Evolutionary conservation across 1,140 invertebrate genomes (phyloP).

Genomic region (Camponotus floridanus): DNA sequence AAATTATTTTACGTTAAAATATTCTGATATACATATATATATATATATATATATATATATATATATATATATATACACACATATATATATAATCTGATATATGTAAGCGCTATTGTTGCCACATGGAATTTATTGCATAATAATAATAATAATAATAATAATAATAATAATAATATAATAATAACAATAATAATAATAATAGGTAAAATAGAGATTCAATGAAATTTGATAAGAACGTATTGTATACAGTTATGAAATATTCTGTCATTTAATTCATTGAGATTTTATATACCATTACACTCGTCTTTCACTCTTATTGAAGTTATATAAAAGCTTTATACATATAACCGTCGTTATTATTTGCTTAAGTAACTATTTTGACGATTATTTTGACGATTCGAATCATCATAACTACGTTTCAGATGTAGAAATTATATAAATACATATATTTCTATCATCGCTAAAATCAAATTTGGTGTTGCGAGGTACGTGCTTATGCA

Average conservation of each 20-base stretch:
- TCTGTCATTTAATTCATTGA: slow-evolving; percentile 64
- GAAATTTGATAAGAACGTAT: slow-evolving; percentile 50
- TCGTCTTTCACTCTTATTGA: slow-evolving; percentile 64
- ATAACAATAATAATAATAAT: slow-evolving; percentile 8
- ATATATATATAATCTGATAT: slow-evolving; percentile 5
- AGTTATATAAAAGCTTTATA: slow-evolving; percentile 76
- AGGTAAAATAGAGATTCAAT: slow-evolving; percentile 4
- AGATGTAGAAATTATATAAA: slow-evolving; percentile 61
- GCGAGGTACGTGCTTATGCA: slow-evolving; percentile 52
- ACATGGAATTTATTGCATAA: slow-evolving; percentile 7
- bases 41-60: slow-evolving; percentile 7
- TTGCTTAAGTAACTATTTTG: slow-evolving; percentile 59
- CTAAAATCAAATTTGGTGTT: slow-evolving; percentile 54
- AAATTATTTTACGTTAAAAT: slow-evolving; percentile 61
- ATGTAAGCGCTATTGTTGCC: slow-evolving; percentile 28
- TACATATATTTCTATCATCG: slow-evolving; percentile 60
- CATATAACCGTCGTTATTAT: slow-evolving; percentile 64
- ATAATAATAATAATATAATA: too few species aligned
- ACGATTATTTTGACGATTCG: slow-evolving; percentile 36
- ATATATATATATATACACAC: not conserved
- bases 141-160: slow-evolving; percentile 13
- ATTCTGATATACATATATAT: slow-evolving; percentile 32
- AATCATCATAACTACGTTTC: slow-evolving; percentile 25
- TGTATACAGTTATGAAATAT: slow-evolving; percentile 66
- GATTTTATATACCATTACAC: slow-evolving; percentile 68